These are phyloP conservation scores for Chorisops tibialis DNA, from an alignment of 2,888 invertebrate species.

Conservation along the genomic window DNA sequence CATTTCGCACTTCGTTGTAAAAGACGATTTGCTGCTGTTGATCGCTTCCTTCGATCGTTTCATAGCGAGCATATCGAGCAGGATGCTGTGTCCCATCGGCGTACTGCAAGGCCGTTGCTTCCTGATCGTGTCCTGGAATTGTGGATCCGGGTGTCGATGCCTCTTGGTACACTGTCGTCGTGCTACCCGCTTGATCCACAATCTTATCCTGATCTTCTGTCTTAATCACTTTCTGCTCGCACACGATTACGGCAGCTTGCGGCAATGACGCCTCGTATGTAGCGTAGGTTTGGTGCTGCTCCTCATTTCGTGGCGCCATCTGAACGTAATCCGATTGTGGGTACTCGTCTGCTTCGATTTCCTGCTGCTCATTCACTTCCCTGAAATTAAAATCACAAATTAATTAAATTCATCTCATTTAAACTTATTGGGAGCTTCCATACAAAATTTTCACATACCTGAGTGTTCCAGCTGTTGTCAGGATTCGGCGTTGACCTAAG, in stretches of 20 bases:
- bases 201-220: conserved; percentile 47
- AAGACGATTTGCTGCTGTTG: conserved; percentile 41
- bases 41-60: conserved; percentile 19
- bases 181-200: conserved; percentile 32
- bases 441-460: conserved; percentile 33
- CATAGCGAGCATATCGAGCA: conserved; percentile 28
- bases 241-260: conserved; percentile 40
- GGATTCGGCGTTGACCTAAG: conserved; percentile 43
- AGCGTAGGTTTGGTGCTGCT: conserved; percentile 27
- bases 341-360: conserved; percentile 35
- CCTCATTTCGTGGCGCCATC: conserved; percentile 39
- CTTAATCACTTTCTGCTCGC: conserved; percentile 45
- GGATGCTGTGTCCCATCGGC: conserved; percentile 30
- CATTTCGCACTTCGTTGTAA: conserved; percentile 35
- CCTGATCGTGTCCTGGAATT: conserved; percentile 27
- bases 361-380: conserved; percentile 45
- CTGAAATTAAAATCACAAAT: conserved; percentile 34
- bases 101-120: conserved; percentile 29
- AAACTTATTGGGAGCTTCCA: neutral
- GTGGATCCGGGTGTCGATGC: conserved; percentile 31
- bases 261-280: conserved; percentile 22
- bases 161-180: conserved; percentile 36
- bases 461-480: conserved; percentile 51
- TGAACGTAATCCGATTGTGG: conserved; percentile 33
- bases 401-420: neutral